Conservation (phyloP, 2,888 invertebrate genomes). For the Geophilus truncorum region DNA sequence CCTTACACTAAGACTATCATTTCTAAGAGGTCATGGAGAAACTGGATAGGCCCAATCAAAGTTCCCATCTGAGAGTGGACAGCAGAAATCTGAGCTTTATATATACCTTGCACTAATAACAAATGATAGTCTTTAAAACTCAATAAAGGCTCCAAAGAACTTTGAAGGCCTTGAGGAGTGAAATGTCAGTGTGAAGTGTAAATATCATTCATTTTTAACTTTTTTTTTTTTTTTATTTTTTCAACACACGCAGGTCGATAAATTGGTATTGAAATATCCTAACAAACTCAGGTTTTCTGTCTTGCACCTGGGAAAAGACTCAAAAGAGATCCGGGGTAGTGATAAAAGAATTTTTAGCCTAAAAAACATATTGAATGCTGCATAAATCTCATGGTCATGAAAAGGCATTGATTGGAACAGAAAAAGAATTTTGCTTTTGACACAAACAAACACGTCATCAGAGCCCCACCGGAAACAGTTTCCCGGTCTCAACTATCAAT, state of each 20-base stretch:
- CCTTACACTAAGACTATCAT: conserved; percentile 27
- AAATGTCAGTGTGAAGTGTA: too few species aligned
- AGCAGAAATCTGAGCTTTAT: conserved; percentile 4
- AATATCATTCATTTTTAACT: too few species aligned
- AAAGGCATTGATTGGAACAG: neutral
- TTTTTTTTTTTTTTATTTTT: too few species aligned
- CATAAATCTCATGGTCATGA: neutral
- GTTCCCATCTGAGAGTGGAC: conserved; percentile 25
- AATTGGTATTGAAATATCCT: neutral
- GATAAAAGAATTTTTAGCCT: too few species aligned
- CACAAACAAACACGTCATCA: conserved; percentile 6
- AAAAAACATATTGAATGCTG: neutral
- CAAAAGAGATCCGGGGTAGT: neutral
- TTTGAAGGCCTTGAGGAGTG: too few species aligned
- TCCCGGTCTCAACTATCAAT: neutral
- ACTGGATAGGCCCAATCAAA: conserved; percentile 18
- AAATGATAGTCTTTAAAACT: neutral
- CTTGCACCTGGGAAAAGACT: neutral
- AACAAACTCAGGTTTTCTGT: neutral
- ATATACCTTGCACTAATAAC: neutral
- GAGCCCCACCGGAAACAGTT: neutral
- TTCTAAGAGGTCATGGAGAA: conserved; percentile 23
- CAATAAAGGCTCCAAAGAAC: neutral
- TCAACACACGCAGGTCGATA: too few species aligned
- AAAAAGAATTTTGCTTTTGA: neutral